phyloP scores from a whole-genome alignment of 2,888 invertebrate genomes.

The Tetragonula carbonaria region DNA sequence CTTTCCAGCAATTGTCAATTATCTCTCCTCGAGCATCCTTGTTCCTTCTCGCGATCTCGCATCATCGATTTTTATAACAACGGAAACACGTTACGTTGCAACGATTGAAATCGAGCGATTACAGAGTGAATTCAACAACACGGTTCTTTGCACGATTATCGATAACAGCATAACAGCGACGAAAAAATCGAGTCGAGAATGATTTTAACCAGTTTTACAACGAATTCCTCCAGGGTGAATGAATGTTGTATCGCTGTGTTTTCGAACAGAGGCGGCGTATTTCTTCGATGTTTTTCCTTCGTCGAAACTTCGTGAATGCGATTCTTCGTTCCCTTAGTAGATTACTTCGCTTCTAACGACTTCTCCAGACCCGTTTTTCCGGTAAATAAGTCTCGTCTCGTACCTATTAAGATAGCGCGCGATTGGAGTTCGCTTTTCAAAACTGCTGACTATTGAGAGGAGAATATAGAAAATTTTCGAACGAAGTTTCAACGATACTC shows the following conservation, averaged over 20 bases:
- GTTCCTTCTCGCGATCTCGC: neutral
- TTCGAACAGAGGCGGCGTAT: no score
- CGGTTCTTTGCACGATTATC: no score
- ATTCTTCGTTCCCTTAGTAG: neutral
- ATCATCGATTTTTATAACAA: neutral
- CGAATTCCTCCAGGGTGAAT: no score
- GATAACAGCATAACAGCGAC: no score
- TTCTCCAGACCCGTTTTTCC: neutral
- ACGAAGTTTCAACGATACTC: no score
- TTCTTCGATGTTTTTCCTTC: no score
- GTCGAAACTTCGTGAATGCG: no score
- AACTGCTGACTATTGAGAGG: no score
- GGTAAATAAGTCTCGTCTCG: neutral
- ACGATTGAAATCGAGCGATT: neutral
- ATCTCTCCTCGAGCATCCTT: neutral
- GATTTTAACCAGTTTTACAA: no score
- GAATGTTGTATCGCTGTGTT: no score
- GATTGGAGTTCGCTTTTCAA: fast-evolving
- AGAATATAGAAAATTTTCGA: no score
- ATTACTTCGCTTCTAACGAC: neutral
- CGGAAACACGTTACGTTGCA: neutral
- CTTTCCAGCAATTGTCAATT: slow-evolving; percentile 17
- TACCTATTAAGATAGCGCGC: neutral
- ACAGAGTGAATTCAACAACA: neutral
- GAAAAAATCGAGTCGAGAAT: no score